Evolutionary conservation across 2,797 vertebrate genomes (phyloP), one percentile per base, ranked within the genome.

Genomic region (Babyrousa celebensis): DNA sequence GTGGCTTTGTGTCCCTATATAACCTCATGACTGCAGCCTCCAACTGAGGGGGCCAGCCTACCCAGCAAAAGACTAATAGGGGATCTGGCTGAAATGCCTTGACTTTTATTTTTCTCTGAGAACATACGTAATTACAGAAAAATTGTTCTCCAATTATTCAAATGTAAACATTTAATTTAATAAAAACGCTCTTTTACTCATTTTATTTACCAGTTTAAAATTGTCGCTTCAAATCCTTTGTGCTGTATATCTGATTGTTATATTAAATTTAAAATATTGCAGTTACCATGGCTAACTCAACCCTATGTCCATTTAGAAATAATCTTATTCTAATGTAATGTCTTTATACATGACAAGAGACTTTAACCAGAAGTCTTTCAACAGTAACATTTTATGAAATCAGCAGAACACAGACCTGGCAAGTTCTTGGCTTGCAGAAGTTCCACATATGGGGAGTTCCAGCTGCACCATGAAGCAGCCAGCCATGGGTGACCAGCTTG

Each of bases 121-220:
- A 94, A 95, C 77, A 78, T 75, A 23, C 0, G 32, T 85, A 97
- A 96, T 75, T 80, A 67, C 60, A 95, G 52, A 80, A 93, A 95
- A 95, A 65, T 6, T 84, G 60, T 54, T 63, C 54, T 72, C 32
- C 5, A 62, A 43, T 95, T 95, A 89, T 70, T 92, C 67, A 93
- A 65, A 96, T 89, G 86, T 82, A 85, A 97, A 63, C 63, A 91
- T 87, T 96, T 96, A n/a, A 79, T 77, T 87, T 87, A 21, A 80
- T 27, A 43, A 89, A 92, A 40, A 77, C 87, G 25, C 12, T 85
- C 1, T 60, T 96, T 79, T 77, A 63, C 5, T 89, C 5, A 87
- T 94, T 85, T 92, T 88, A 14, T 96, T 84, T 95, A 32, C 29
- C 18, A 82, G 27, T 89, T n/a, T 82, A 87, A 95, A 92, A 95